Evolutionary conservation across 35 echinoderm and acorn worm genomes (phyloP), one percentile per base, ranked within the genome.

Genomic region (Stichopus chloronotus): DNA sequence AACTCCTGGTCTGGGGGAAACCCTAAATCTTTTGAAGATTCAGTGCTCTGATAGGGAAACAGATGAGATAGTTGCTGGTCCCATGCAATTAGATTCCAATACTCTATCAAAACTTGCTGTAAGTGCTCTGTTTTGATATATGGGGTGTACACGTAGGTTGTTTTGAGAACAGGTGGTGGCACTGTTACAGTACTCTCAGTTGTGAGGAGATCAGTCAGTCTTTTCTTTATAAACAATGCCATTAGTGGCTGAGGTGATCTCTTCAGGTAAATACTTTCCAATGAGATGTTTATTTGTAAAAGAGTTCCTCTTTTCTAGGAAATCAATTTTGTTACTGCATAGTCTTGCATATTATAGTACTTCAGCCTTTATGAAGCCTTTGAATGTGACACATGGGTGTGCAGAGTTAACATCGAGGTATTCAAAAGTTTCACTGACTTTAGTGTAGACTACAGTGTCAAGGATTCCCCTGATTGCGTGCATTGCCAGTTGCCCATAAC

Each of bases 391-490:
- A 68, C 8, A 17, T 68, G 63, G 63, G 63, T 68, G 63, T 68
- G 63, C 63, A 68, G 63, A 68, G 63, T 68, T 68, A 9, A 9
- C 8, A 68, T 68, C 63, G 17, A 68, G 63, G 63, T 68, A 68
- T 68, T 68, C 8, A 68, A 68, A 68, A 68, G 63, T 68, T 68
- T 68, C 17, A 17, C 8, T 68, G 63, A 68, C 17, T 68, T 8
- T 17, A 8, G 63, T 68, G 63, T 68, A 68, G 63, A 68, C 17
- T 68, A 68, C 17, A 68, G 63, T 68, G 63, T 68, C 63, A 68
- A 68, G 63, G 63, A 74, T n/a, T n/a, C 71, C 71, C 71, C 71
- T 76, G 71, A 5, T 76, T 76, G 71, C 71, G 11, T 76, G 71
- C 71, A 23, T 4, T 76, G 71, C 71, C 71, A 76, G 71, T 76